phyloP scores from a whole-genome alignment of 2,888 invertebrate species.

The Euproctis similis region DNA sequence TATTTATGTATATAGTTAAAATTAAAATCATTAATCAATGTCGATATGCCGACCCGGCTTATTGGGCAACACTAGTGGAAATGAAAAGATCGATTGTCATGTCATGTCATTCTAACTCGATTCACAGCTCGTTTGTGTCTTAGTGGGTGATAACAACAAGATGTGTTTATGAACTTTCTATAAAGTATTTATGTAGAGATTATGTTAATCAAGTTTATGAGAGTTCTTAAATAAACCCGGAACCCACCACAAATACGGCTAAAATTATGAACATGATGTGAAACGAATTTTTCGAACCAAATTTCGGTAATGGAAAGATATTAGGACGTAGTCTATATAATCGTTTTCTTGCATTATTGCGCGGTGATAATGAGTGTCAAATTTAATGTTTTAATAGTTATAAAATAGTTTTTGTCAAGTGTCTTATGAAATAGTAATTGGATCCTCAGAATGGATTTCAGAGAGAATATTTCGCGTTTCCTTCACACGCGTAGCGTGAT shows the following conservation, averaged over 20 bases:
- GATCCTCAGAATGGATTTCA: conserved; percentile 50
- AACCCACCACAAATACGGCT: too few species aligned
- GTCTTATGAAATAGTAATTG: conserved; percentile 22
- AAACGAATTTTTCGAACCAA: conserved; percentile 14
- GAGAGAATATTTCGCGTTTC: conserved; percentile 38
- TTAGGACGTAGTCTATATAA: conserved; percentile 19
- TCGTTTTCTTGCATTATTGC: conserved; percentile 26
- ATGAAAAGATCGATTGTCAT: too few species aligned
- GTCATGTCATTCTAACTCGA: too few species aligned
- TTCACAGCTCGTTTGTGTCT: too few species aligned
- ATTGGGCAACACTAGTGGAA: too few species aligned
- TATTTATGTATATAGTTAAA: too few species aligned
- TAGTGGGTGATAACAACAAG: conserved; percentile 56
- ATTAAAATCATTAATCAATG: too few species aligned
- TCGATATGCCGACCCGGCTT: too few species aligned
- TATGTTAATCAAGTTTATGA: conserved; percentile 16
- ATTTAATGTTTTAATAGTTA: conserved; percentile 55
- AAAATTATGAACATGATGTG: too few species aligned
- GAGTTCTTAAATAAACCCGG: too few species aligned
- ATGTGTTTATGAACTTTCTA: conserved; percentile 29
- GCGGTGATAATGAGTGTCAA: conserved; percentile 73
- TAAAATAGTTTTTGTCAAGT: conserved; percentile 32
- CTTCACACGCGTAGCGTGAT: conserved; percentile 49
- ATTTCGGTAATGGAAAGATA: conserved; percentile 8
- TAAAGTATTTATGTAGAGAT: conserved; percentile 14